Percentiles rank a stretch among this genome's conserved stretches.
These are phyloP conservation scores for Caenorhabditis elegans DNA, from an alignment of 1,140 invertebrate genomes.

Conservation along the genomic window DNA sequence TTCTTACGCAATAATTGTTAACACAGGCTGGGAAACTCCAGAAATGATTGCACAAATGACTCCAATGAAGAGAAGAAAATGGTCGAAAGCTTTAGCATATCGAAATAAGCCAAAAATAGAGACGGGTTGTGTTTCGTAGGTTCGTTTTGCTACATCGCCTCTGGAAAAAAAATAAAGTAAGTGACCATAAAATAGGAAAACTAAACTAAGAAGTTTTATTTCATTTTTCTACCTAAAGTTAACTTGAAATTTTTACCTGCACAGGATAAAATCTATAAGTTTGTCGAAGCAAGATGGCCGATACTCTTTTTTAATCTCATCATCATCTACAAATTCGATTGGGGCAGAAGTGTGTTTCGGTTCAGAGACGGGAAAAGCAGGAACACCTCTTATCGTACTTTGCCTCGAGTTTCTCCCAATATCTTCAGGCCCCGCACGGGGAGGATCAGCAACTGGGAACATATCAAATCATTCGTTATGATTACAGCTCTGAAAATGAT, in stretches of 20 bases:
- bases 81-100: slow-evolving; percentile 50
- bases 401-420: background rate
- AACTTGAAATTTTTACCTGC: slow-evolving; percentile 26
- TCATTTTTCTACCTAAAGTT: too few species aligned
- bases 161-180: background rate
- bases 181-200: background rate
- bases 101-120: slow-evolving; percentile 44
- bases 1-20: slow-evolving; percentile 41
- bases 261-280: slow-evolving; percentile 9
- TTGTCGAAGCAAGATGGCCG: slow-evolving; percentile 9
- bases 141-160: slow-evolving; percentile 32
- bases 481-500: background rate
- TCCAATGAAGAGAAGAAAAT: slow-evolving; percentile 50
- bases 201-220: too few species aligned
- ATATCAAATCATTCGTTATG: background rate
- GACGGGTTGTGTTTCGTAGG: slow-evolving; percentile 16
- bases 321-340: slow-evolving; percentile 9
- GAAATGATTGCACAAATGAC: slow-evolving; percentile 43
- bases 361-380: background rate
- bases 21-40: slow-evolving; percentile 48
- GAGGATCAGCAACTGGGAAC: background rate
- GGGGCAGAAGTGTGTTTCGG: background rate
- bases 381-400: background rate
- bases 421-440: background rate
- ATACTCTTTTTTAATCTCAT: background rate